Evolutionary conservation across 2,113 vertebrate species (phyloP).

Genomic region (Onychorhynchus coronatus): DNA sequence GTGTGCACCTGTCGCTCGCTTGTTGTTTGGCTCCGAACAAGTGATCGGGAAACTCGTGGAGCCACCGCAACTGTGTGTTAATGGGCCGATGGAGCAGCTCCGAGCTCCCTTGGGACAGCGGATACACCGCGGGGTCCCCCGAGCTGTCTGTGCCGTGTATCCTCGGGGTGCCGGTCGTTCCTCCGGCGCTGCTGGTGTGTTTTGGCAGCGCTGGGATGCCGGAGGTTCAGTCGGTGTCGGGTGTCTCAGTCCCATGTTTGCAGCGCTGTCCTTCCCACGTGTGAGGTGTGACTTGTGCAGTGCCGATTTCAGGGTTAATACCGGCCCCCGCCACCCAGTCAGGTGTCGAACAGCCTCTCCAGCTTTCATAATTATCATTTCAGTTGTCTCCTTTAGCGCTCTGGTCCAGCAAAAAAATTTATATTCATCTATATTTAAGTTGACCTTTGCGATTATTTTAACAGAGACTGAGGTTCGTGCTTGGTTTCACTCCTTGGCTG

Average conservation of each 20-base stretch:
- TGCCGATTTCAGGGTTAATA: neutral
- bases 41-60: fast-evolving
- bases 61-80: fast-evolving
- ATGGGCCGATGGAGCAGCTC: fast-evolving
- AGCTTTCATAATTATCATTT: fast-evolving
- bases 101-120: fast-evolving
- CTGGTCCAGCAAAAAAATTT: neutral
- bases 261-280: fast-evolving
- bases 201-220: neutral
- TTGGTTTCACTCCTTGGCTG: fast-evolving
- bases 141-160: neutral
- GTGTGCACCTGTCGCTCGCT: neutral
- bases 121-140: fast-evolving
- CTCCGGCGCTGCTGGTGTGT: fast-evolving
- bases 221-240: neutral
- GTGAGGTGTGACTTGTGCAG: neutral
- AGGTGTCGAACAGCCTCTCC: neutral
- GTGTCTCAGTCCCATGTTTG: fast-evolving
- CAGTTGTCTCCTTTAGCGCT: neutral
- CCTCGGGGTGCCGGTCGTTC: neutral
- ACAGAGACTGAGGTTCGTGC: neutral
- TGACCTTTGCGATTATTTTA: neutral
- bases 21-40: neutral
- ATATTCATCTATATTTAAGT: neutral
- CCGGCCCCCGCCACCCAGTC: neutral